Percentiles rank a stretch among this genome's conserved stretches.
phyloP scores from a whole-genome alignment of 2,113 vertebrate genomes.

The Peromyscus californicus region DNA sequence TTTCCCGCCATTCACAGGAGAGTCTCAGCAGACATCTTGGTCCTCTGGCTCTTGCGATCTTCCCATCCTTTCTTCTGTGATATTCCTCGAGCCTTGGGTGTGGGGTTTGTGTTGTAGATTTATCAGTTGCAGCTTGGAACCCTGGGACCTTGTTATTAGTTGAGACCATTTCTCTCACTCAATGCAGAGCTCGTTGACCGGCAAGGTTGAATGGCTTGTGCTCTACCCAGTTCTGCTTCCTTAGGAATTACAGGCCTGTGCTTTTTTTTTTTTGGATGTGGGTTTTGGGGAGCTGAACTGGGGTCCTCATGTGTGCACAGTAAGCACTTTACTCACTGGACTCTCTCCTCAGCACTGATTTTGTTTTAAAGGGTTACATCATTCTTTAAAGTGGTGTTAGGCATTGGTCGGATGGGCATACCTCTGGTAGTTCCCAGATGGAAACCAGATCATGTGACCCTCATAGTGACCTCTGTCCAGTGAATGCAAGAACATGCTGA shows the following conservation, averaged over 20 bases:
- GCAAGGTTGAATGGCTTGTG: neutral
- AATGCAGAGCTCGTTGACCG: too few relatives aligned
- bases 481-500: neutral
- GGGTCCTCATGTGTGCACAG: neutral
- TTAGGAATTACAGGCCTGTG: neutral
- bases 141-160: neutral
- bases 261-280: neutral
- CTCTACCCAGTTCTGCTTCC: neutral
- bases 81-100: neutral
- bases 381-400: neutral
- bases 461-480: neutral
- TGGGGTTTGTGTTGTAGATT: neutral
- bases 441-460: neutral
- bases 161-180: neutral
- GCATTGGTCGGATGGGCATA: neutral
- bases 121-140: neutral
- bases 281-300: neutral
- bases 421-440: neutral
- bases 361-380: constrained; percentile 6
- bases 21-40: neutral
- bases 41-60: neutral
- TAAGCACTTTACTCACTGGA: neutral
- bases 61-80: neutral
- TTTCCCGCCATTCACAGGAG: neutral
- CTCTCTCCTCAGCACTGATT: neutral